Evolutionary conservation across 2,797 vertebrate species (phyloP).

Genomic region (Mionectes olivaceus): DNA sequence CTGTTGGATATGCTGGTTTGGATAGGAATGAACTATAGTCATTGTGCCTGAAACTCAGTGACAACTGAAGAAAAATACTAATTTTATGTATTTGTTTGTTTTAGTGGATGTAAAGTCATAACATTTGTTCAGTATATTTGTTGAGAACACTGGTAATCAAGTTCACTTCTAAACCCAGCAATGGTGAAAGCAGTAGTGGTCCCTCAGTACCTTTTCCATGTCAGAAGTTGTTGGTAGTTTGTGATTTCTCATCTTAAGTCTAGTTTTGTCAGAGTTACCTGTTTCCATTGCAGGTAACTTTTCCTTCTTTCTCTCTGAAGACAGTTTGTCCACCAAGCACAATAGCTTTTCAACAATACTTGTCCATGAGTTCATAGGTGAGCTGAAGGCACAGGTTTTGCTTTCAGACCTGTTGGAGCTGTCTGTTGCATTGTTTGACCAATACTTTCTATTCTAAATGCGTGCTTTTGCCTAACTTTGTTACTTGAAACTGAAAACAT

Average conservation of each 20-base stretch:
- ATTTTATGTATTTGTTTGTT: not conserved
- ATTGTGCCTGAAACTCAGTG: not conserved
- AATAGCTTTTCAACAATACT: not conserved
- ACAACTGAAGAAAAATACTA: not conserved
- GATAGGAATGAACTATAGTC: not conserved
- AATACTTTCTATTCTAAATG: not conserved
- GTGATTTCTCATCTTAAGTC: not conserved
- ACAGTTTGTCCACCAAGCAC: not conserved
- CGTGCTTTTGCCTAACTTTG: not conserved
- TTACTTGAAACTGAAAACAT: not conserved
- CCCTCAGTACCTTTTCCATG: not conserved
- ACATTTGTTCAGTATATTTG: not conserved
- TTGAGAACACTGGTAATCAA: not conserved
- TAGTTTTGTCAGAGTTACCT: not conserved
- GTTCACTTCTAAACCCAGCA: not conserved
- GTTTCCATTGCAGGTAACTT: not conserved
- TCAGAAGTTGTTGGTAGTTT: not conserved
- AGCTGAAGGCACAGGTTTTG: not conserved
- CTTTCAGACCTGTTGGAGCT: not conserved
- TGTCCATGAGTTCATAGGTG: not conserved
- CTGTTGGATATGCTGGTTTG: not conserved
- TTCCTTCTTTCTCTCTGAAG: not conserved
- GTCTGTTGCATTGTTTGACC: not conserved
- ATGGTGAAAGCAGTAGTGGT: not conserved
- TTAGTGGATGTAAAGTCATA: not conserved